Evolutionary conservation across 2,888 invertebrate genomes (phyloP), one percentile per base, ranked within the genome.

Genomic region (Eulithis testata): DNA sequence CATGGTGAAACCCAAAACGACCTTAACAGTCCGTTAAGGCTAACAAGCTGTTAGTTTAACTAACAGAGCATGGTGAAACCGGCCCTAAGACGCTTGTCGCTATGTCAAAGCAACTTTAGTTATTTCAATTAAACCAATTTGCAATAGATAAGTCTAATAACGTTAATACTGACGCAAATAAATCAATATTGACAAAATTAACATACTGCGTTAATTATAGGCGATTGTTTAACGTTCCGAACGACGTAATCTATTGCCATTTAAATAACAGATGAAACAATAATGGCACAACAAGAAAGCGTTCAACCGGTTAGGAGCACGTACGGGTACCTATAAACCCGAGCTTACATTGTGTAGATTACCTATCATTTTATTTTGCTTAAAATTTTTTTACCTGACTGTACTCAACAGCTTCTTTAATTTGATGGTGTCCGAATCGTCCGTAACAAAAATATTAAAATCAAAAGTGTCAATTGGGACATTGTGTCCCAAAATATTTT

Each of bases 251-350:
- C 88, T 88, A 90, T 90, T 83, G 89, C 86, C 85, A 89, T 91
- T 91, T 91, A 91, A 91, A 91, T 91, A 88, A 90, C 89, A 90
- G 88, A 89, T 88, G 86, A 84, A 88, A 89, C 90, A 87, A 89
- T 90, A 90, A 90, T 90, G 85, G 87, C 82, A 83, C 84, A 82
- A 85, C 86, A 86, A 87, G 88, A 88, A 84, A 86, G 84, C 81
- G 75, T 79, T 77, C 76, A 80, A 83, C 85, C 83, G 81, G 84
- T 84, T 72, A 67, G 73, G 72, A 77, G 79, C 78, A 78, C 79
- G 79, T 69, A 78, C 71, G 66, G 49, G 63, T 66, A 70, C 65
- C 66, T 66, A 47, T 66, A 51, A 66, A 62, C 53, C 55, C 58
- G n/a, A 55, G 59, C 43, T 43, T 62, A 62, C 59, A 62, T 36